Percentiles rank a stretch among this genome's conserved stretches.
Evolutionary conservation across 2,888 invertebrate species (phyloP).

Genomic region (Caenorhabditis panamensis): DNA sequence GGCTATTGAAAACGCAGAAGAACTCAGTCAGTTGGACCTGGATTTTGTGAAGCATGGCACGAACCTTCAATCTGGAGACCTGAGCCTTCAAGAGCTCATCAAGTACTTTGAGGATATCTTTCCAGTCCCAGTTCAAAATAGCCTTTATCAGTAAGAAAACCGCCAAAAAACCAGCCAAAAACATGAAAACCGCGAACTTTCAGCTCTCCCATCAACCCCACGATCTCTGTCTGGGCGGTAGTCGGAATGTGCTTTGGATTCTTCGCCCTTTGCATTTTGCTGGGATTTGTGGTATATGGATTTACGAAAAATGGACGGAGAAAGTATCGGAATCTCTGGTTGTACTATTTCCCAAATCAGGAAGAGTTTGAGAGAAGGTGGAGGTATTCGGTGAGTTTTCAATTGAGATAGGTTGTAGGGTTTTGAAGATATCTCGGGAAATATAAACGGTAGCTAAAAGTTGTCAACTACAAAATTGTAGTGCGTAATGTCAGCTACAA

Average conservation of each 20-base stretch:
- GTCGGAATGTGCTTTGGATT: not conserved
- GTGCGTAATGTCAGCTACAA: too few relatives aligned
- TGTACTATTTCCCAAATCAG: not conserved
- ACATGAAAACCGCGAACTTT: too few relatives aligned
- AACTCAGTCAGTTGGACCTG: not conserved
- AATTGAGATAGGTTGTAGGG: too few relatives aligned
- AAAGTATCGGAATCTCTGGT: not conserved
- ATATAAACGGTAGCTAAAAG: too few relatives aligned
- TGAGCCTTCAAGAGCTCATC: not conserved
- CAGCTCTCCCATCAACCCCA: not conserved
- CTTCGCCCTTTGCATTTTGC: not conserved
- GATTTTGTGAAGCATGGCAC: not conserved
- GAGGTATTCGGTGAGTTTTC: constrained; percentile 7
- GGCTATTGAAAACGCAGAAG: not conserved
- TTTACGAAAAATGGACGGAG: not conserved
- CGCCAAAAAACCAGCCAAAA: too few relatives aligned
- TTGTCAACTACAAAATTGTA: too few relatives aligned
- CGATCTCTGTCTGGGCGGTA: not conserved
- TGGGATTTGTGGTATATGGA: constrained; percentile 1
- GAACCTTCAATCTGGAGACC: not conserved
- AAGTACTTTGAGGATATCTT: not conserved
- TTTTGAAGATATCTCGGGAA: not conserved
- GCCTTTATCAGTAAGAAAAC: too few relatives aligned
- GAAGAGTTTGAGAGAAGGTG: constrained; percentile 3
- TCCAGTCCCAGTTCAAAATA: not conserved